phyloP scores from a whole-genome alignment of 92 coral and sea anemone genomes.

The Ricordea florida region DNA sequence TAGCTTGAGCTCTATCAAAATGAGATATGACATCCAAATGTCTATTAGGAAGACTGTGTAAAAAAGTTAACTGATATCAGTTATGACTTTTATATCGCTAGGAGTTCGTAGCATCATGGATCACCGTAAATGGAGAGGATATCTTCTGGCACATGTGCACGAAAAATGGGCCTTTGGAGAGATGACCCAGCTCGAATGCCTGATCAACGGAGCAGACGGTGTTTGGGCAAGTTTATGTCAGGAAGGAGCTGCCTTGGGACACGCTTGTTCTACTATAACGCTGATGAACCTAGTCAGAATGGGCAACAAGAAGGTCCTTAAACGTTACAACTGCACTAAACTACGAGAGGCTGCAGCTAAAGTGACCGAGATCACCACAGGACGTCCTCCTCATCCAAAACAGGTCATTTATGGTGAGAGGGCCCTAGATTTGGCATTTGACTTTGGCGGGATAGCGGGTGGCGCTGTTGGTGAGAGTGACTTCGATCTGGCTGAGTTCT shows the following conservation, averaged over 20 bases:
- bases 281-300: constrained; percentile 74
- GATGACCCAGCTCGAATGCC: constrained; percentile 44
- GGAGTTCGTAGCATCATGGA: constrained; percentile 2
- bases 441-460: constrained; percentile 57
- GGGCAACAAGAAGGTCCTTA: constrained; percentile 50
- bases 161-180: constrained; percentile 34
- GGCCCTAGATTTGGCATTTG: constrained; percentile 65
- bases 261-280: constrained; percentile 65
- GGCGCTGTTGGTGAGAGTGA: constrained; percentile 44
- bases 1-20: too few species aligned
- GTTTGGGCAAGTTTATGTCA: constrained; percentile 64
- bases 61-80: too few species aligned
- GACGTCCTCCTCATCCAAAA: constrained; percentile 49
- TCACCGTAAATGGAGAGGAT: constrained; percentile 2
- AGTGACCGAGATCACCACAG: constrained; percentile 63
- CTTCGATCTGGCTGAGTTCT: constrained; percentile 65
- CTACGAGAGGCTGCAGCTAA: constrained; percentile 77
- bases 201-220: constrained; percentile 31
- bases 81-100: too few species aligned
- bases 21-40: too few species aligned
- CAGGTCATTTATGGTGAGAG: constrained; percentile 59
- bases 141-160: constrained; percentile 40
- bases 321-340: constrained; percentile 53
- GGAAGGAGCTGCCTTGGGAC: constrained; percentile 87
- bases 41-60: too few species aligned